Percentiles rank a stretch among this genome's conserved stretches.
Conservation (phyloP, 2,113 vertebrate genomes). For the Tringa solitaria region DNA sequence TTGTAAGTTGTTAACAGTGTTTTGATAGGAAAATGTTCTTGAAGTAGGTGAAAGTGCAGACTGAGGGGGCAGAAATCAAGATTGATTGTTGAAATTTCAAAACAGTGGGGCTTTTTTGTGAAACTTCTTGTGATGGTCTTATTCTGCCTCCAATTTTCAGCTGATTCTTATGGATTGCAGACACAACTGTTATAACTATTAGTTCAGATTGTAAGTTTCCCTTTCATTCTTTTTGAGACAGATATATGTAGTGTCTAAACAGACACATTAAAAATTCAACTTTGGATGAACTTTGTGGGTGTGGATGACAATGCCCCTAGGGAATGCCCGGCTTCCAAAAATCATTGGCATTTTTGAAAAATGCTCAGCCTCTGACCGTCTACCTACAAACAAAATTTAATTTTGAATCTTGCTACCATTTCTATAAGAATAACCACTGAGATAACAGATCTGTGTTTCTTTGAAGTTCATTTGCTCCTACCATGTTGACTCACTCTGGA, state of each 20-base stretch:
- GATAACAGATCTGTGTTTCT: background rate
- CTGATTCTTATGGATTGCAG: background rate
- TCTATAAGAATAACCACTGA: background rate
- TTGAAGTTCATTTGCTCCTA: background rate
- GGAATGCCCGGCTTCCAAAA: background rate
- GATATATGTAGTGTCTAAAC: background rate
- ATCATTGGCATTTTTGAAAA: background rate
- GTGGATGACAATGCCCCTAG: background rate
- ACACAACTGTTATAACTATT: rapidly evolving
- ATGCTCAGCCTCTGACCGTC: background rate
- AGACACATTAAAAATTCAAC: background rate
- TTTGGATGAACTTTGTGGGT: background rate
- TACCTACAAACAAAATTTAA: background rate
- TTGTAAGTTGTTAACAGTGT: background rate
- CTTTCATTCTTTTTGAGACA: background rate
- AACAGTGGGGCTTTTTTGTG: background rate
- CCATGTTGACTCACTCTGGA: background rate
- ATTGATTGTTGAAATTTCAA: background rate
- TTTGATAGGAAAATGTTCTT: background rate
- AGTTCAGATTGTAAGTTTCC: background rate
- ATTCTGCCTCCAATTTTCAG: background rate
- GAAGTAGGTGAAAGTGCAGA: background rate
- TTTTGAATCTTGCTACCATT: background rate
- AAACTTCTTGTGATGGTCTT: background rate
- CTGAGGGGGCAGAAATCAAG: background rate